Base-by-base conservation (phyloP, 2,888 invertebrate genomes). In the Patella caerulea region DNA sequence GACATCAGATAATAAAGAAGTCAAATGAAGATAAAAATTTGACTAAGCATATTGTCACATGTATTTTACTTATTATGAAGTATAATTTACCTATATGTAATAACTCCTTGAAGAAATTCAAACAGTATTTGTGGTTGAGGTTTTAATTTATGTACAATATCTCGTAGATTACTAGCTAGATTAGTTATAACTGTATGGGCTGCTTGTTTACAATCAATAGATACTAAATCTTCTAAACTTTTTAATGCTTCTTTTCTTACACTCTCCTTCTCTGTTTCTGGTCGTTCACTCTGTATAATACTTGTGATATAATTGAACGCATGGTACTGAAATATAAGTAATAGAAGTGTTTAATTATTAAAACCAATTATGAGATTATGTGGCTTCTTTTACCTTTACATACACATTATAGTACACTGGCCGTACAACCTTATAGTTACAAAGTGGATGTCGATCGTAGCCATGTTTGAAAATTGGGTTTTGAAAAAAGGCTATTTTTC, bases 111-210 rank as follows among this genome's bases (percentile, higher is more conserved):
- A 70, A 95, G 91, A 90, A 95, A 94, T 76, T 91, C 90, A 86
- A 93, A 94, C 65, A 93, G 90, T 72, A 93, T 89, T 65, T 92
- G 88, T 29, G 91, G 83, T 52, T 86, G 84, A 17, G 81, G 76
- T 19, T 81, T 77, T 14, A 91, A 84, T 52, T 83, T 83, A 53
- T 84, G 82, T 2, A 88, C 86, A 12, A 90, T 86, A 15, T 87
- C 86, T 17, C 78, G 77, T 53, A 91, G 83, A 73, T 83, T 86
- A 59, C 80, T 77, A 14, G 93, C 91, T 88, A 94, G 94, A 88
- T 94, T 93, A 81, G 94, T 92, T 29, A 94, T 92, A 59, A 95
- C 93, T 75, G 95, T 92, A 85, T 94, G 94, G 0, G 94, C 94
- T n/a, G 94, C 93, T 88, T 94, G 93, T 83, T 93, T 93, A 79